Conservation (phyloP, 2,113 vertebrate species). For the Osmerus eperlanus region DNA sequence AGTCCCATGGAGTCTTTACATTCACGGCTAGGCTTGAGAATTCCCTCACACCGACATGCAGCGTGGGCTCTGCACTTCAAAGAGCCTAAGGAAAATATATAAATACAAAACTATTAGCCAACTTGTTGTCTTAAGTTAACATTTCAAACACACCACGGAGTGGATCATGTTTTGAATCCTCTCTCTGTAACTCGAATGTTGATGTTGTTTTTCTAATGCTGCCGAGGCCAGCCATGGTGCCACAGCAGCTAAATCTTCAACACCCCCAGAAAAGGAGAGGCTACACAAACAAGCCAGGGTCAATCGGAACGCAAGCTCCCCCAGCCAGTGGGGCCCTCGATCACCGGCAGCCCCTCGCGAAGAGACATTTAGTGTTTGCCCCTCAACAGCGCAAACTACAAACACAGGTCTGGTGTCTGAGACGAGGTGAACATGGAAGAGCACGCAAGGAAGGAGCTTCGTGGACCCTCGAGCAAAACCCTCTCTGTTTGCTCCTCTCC, state of each 20-base stretch:
- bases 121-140: slow-evolving; percentile 73
- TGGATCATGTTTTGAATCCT: slow-evolving; percentile 59
- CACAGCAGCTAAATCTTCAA: slow-evolving; percentile 52
- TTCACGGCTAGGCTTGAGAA: slow-evolving; percentile 42
- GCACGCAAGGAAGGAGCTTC: slow-evolving; percentile 20
- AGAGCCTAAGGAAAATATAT: slow-evolving; percentile 71
- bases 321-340: slow-evolving; percentile 20
- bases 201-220: slow-evolving; percentile 60
- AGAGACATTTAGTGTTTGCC: slow-evolving; percentile 57
- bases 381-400: slow-evolving; percentile 37
- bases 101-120: slow-evolving; percentile 72
- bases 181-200: slow-evolving; percentile 42
- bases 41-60: slow-evolving; percentile 52
- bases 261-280: slow-evolving; percentile 32
- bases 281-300: slow-evolving; percentile 46
- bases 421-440: slow-evolving; percentile 28
- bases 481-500: slow-evolving; percentile 10
- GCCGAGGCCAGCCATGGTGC: slow-evolving; percentile 37
- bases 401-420: slow-evolving; percentile 40
- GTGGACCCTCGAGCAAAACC: not conserved
- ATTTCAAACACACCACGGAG: slow-evolving; percentile 67
- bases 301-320: slow-evolving; percentile 31
- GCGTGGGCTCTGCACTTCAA: slow-evolving; percentile 61
- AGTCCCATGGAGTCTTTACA: slow-evolving; percentile 41
- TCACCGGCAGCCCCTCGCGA: slow-evolving; percentile 27